phyloP scores from a whole-genome alignment of 92 coral and sea anemone species.

The Bergia sp. region DNA sequence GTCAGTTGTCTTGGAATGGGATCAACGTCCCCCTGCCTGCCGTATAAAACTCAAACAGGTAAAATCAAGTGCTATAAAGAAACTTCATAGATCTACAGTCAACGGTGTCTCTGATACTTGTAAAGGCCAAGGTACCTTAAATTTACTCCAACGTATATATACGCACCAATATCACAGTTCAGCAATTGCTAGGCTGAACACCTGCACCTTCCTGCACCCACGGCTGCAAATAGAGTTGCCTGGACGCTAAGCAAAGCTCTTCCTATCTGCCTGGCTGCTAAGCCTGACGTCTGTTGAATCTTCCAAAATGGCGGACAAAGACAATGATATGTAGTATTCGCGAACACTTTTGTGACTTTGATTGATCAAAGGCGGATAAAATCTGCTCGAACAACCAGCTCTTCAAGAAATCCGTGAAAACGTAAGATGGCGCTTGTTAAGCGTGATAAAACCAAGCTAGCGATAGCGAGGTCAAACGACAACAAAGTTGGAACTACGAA shows the following conservation, averaged over 20 bases:
- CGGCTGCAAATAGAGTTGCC: not conserved
- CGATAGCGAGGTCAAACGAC: conserved; percentile 23
- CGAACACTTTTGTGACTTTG: not conserved
- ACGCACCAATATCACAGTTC: not conserved
- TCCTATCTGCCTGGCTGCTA: conserved; percentile 21
- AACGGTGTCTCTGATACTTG: too few relatives aligned
- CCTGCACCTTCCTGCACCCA: too few relatives aligned
- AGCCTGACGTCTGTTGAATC: conserved; percentile 11
- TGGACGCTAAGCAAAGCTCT: not conserved
- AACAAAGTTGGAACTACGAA: conserved; percentile 9
- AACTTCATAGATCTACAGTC: too few relatives aligned
- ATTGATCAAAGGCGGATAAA: not conserved
- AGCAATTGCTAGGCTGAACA: not conserved
- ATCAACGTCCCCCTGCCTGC: too few relatives aligned
- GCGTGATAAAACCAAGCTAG: conserved; percentile 51
- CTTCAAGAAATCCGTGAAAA: not conserved
- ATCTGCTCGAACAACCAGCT: not conserved
- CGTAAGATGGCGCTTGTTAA: conserved; percentile 72
- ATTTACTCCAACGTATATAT: not conserved
- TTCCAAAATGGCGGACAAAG: conserved; percentile 28
- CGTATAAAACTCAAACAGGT: too few relatives aligned
- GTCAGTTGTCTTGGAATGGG: too few relatives aligned
- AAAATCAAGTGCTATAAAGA: too few relatives aligned
- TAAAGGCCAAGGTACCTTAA: too few relatives aligned
- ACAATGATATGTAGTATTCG: not conserved